Conservation (phyloP, 2,888 invertebrate genomes). For the Parochlus steinenii region DNA sequence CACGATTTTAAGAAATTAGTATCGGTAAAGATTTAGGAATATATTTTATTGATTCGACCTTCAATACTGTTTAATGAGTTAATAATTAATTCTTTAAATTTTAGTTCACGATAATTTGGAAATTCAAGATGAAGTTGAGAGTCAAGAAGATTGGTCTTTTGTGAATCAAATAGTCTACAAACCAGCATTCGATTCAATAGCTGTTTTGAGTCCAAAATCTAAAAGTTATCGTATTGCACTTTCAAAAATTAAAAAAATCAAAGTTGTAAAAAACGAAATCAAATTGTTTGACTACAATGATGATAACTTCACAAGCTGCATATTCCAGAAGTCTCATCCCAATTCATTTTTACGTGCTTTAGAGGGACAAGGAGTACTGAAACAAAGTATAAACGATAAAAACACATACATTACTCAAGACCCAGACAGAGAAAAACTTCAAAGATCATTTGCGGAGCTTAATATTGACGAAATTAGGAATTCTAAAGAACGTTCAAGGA, state of each 20-base stretch:
- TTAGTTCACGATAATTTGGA: too few relatives aligned
- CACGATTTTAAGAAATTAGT: too few relatives aligned
- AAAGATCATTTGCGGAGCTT: constrained; percentile 74
- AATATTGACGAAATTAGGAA: constrained; percentile 40
- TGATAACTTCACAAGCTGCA: constrained; percentile 4
- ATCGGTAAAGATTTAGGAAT: too few relatives aligned
- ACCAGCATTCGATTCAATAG: constrained; percentile 6
- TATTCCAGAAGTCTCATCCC: constrained; percentile 5
- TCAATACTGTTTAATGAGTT: too few relatives aligned
- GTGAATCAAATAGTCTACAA: constrained; percentile 10
- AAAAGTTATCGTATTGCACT: constrained; percentile 7
- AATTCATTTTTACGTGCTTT: constrained; percentile 23
- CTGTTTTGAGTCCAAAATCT: constrained; percentile 1
- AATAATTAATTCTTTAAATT: too few relatives aligned
- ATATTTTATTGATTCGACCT: too few relatives aligned
- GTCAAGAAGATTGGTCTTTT: constrained; percentile 8
- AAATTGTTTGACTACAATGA: neutral
- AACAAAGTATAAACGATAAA: constrained; percentile 41
- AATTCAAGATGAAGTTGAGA: constrained; percentile 10
- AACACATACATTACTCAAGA: constrained; percentile 55
- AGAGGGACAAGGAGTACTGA: constrained; percentile 24
- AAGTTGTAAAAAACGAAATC: neutral
- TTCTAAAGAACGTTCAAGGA: constrained; percentile 1
- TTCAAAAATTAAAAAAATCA: constrained; percentile 3
- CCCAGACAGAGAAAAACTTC: constrained; percentile 50